phyloP scores from a whole-genome alignment of 2,113 vertebrate species.

The Furnarius figulus region DNA sequence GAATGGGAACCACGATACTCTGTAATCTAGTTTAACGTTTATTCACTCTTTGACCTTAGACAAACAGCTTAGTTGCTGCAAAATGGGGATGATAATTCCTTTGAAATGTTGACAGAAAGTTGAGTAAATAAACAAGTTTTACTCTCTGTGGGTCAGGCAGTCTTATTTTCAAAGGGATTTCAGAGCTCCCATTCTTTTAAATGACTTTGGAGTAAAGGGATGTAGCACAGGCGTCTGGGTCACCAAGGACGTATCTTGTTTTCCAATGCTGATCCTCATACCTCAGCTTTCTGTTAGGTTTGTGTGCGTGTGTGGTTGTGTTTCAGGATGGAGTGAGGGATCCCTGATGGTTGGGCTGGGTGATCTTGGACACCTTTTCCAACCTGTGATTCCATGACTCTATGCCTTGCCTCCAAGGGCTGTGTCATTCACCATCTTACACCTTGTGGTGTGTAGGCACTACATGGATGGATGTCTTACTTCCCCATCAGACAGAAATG shows the following conservation, averaged over 20 bases:
- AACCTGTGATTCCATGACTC: not conserved
- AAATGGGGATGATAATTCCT: conserved; percentile 30
- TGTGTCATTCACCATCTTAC: not conserved
- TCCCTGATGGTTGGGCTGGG: not conserved
- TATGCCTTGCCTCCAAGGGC: not conserved
- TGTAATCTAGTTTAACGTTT: conserved; percentile 38
- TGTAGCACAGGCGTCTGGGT: not conserved
- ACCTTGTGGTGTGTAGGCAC: not conserved
- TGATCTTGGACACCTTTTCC: not conserved
- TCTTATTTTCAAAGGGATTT: not conserved
- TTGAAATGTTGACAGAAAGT: conserved; percentile 17
- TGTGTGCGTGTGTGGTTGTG: not conserved
- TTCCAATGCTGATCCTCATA: not conserved
- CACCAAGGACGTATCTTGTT: fast-evolving
- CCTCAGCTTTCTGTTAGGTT: not conserved
- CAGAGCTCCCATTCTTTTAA: not conserved
- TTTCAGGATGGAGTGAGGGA: not conserved
- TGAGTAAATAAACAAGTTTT: conserved; percentile 41
- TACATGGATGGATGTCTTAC: fast-evolving
- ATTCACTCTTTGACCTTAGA: conserved; percentile 50
- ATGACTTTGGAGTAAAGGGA: not conserved
- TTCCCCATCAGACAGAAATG: not conserved
- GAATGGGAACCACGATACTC: conserved; percentile 42
- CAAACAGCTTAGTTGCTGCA: conserved; percentile 27
- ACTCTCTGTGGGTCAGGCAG: not conserved